Conservation (phyloP, 1,140 invertebrate genomes). For the Melanaphis sacchari region DNA sequence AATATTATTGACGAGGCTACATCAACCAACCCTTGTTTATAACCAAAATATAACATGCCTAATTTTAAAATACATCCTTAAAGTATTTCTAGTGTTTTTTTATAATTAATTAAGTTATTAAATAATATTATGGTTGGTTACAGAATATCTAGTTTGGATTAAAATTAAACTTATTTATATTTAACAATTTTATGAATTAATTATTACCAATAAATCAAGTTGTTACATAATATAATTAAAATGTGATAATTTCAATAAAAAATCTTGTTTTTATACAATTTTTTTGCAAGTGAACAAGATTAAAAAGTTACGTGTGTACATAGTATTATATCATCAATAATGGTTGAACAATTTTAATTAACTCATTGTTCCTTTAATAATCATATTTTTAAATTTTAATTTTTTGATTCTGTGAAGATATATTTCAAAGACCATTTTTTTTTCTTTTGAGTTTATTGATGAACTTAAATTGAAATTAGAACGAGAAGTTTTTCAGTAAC, state of each 20-base stretch:
- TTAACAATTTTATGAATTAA: background rate
- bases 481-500: too few relatives aligned
- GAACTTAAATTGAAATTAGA: too few relatives aligned
- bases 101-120: background rate
- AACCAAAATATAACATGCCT: background rate
- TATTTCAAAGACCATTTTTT: too few relatives aligned
- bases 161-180: background rate
- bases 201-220: background rate
- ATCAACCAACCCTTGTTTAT: background rate
- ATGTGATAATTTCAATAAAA: background rate
- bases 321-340: background rate
- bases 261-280: background rate
- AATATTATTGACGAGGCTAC: background rate
- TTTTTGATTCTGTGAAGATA: too few relatives aligned
- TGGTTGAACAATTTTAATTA: background rate
- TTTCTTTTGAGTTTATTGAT: too few relatives aligned
- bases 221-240: background rate
- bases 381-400: too few relatives aligned
- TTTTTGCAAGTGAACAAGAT: background rate
- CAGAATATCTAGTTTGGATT: background rate
- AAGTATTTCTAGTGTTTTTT: background rate
- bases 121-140: background rate
- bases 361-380: too few relatives aligned
- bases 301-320: background rate
- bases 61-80: background rate